Evolutionary conservation across 2,888 invertebrate genomes (phyloP), one percentile per base, ranked within the genome.

Genomic region (Xestia c-nigrum): DNA sequence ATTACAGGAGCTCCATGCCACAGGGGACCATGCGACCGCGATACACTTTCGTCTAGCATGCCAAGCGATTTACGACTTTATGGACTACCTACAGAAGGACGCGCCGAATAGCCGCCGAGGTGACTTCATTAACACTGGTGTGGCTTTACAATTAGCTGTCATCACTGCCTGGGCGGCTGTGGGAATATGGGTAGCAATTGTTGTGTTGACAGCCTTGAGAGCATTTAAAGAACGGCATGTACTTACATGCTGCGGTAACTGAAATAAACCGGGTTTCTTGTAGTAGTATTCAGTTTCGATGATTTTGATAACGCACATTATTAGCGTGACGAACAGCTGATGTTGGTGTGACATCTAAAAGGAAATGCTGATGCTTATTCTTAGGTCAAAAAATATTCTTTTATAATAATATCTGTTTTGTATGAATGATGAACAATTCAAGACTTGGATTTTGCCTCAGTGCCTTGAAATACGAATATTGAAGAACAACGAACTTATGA

Each of bases 71-170:
- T 98, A 97, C 87, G 98, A 98, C 94, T 98, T 98, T 92, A 98
- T 98, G 98, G 98, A 98, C 92, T 98, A 98, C 88, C 95, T 98
- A 78, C 98, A 98, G 80, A 97, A 98, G 71, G 98, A 98, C 86
- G 96, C 97, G 0, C 97, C 97, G 70, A 97, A 97, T 84, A 97
- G 97, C 85, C 96, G 97, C 43, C 97, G 97, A 55, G 97, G 97
- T 16, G 97, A 97, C 69, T 97, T 97, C 83, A 98, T 98, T 61
- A 98, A 98, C 90, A 98, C 98, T 0, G 98, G 98, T 0, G 90
- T 97, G 6, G 97, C 98, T 19, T 95, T 98, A 72, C 97, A 98
- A 76, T 90, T 98, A 46, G 97, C 98, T 0, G 93, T 98, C 14
- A 89, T 97, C 21, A 93, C 97, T 0, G 97, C 98, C 0, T 98